Evolutionary conservation across 1,140 invertebrate species (phyloP), one percentile per base, ranked within the genome.

Genomic region (Drosophila lowei): DNA sequence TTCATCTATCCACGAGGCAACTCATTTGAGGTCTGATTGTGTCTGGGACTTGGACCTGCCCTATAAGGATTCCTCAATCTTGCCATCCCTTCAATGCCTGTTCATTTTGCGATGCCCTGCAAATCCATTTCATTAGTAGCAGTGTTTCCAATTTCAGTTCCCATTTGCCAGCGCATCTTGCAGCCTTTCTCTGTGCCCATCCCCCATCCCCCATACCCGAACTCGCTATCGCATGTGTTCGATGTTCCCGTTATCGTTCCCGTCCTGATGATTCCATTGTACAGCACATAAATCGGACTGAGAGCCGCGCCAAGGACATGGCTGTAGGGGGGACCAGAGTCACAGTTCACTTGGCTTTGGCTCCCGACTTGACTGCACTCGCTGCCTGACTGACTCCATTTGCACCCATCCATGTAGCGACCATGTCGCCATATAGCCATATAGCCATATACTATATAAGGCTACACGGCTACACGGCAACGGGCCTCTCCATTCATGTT

Each of bases 291-390:
- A 65, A 47, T 54, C 42, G 61, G 54, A 53, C 15, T 47, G 15
- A 61, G 34, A 13, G 34, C 11, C 34, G 34, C 48, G 48, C 42
- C 64, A 67, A 67, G 64, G 64, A 66, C 61, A 67, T 6, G 21
- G 11, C 21, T 21, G 48, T 38, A 67, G 42, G 25, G 28, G 30
- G 30, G 2, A 4, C 11, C 46, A 43, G 43, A 67, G 63, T 68
- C 63, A 68, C 65, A 57, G 65, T 49, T 68, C 77, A 81, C 60
- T 80, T 77, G 72, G 52, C 52, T 57, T 68, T 34, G 34, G 34
- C 11, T 38, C 34, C 34, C 34, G 11, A 77, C 57, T 72, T 70
- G 72, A 48, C 48, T 68, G 72, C 73, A 65, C 48, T 58, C 77
- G 34, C 38, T 77, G 64, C 58, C 61, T 74, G 76, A 34, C 42